Evolutionary conservation across 64 coral and sea anemone genomes (phyloP), one percentile per base, ranked within the genome.

Genomic region (Montipora sp.): DNA sequence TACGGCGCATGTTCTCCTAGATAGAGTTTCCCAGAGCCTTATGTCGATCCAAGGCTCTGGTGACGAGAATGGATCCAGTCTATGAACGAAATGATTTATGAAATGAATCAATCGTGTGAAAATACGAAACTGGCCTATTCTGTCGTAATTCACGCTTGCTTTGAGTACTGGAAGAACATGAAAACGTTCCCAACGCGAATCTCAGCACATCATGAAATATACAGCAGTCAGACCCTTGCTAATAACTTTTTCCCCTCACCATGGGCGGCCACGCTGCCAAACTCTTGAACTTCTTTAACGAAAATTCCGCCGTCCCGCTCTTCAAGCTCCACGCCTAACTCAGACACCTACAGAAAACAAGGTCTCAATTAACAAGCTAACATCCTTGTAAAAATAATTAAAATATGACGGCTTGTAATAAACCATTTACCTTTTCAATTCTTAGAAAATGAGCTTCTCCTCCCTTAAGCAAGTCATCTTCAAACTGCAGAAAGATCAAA

Each of bases 221-320:
- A 36, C 36, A 36, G 36, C 36, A 36, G 36, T 36, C 36, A 36
- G 36, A 36, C 36, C 36, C 36, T 36, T 43, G 49, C 80, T 14
- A 63, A 63, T 63, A 15, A 16, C 14, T 16, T 63, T 63, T 57
- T 57, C 11, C 0, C 15, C 60, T 63, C 45, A 96, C 95, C 95
- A 19, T 93, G 90, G 12, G 85, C 87, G 3, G 88, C 87, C 36
- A 93, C 72, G 61, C 83, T 79, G 24, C 95, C 95, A 27, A 77
- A 87, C 22, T 93, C 92, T 24, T 87, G 65, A 11, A 96, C 92
- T 8, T 63, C 61, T 69, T 87, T 93, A 1, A 96, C 92, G 83
- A 83, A 96, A 1, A 96, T 93, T 24, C 88, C 91, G 8, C 89
- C 95, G 59, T 80, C 87, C n/a, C 87, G 79, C 27, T 90, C 92